These are phyloP conservation scores for Falco punctatus DNA, from an alignment of 2,113 vertebrate genomes.

Conservation along the genomic window DNA sequence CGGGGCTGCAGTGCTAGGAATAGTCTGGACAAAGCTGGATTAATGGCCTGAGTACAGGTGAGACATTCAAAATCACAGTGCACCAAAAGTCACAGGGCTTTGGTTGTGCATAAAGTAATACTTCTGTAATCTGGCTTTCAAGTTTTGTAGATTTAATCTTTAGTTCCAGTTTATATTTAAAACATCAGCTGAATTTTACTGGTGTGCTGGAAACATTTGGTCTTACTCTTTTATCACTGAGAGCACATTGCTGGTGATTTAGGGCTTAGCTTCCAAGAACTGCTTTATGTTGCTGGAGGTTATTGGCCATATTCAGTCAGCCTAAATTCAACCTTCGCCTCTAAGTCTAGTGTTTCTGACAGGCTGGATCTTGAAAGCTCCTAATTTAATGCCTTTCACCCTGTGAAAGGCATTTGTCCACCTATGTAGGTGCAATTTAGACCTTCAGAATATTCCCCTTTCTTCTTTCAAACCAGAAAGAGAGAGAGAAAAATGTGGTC, in stretches of 20 bases:
- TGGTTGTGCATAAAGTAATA: neutral
- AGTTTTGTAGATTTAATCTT: conserved; percentile 7
- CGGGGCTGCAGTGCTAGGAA: neutral
- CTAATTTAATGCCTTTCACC: neutral
- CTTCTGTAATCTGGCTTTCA: neutral
- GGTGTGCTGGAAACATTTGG: neutral
- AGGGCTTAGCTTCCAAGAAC: conserved; percentile 5
- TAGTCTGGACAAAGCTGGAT: neutral
- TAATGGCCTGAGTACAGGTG: neutral
- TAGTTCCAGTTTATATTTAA: neutral
- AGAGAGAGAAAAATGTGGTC: neutral
- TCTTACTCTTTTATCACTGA: conserved; percentile 19
- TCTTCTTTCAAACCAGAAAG: neutral
- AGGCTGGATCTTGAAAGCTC: neutral
- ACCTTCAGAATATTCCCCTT: neutral
- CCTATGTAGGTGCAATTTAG: neutral
- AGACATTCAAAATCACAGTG: neutral
- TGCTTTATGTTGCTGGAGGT: conserved; percentile 18
- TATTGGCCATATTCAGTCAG: neutral
- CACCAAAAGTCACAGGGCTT: neutral
- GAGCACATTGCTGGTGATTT: conserved; percentile 28
- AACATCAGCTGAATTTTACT: neutral
- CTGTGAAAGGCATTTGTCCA: neutral
- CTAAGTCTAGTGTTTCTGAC: neutral
- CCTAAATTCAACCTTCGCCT: neutral